Conservation (phyloP, 2,797 vertebrate species). For the Etheostoma perlongum region DNA sequence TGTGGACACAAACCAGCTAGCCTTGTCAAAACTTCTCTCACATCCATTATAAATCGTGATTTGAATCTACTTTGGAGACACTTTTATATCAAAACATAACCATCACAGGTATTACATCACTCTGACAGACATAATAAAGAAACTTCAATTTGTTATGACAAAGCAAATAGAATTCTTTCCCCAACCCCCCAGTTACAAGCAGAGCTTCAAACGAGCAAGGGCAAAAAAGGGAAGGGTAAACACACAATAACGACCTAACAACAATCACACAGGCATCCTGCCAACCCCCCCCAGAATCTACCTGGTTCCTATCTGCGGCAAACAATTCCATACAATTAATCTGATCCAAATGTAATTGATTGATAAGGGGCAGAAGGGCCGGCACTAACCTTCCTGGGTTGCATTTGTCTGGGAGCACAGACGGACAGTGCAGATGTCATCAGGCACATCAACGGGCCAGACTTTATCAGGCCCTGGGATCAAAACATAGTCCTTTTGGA, state of each 20-base stretch:
- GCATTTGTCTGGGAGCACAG: slow-evolving; percentile 75
- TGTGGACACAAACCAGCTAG: slow-evolving; percentile 5
- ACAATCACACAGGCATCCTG: slow-evolving; percentile 40
- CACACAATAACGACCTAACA: slow-evolving; percentile 28
- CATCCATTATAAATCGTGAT: neutral
- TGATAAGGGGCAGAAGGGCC: slow-evolving; percentile 74
- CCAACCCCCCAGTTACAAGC: slow-evolving; percentile 3
- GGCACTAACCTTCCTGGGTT: slow-evolving; percentile 62
- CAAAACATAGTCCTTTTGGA: slow-evolving; percentile 78
- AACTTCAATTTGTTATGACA: neutral
- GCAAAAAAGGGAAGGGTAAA: slow-evolving; percentile 48
- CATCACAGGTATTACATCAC: neutral
- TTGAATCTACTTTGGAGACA: neutral
- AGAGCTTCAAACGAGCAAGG: slow-evolving; percentile 55
- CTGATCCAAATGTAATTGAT: slow-evolving; percentile 83
- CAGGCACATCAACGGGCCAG: slow-evolving; percentile 75
- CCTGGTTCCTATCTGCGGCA: slow-evolving; percentile 72
- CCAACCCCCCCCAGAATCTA: slow-evolving; percentile 51
- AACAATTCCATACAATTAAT: slow-evolving; percentile 84
- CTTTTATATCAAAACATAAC: neutral
- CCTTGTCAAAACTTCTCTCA: neutral
- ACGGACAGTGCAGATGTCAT: slow-evolving; percentile 82
- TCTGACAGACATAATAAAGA: neutral
- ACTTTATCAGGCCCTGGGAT: slow-evolving; percentile 82
- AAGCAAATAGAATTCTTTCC: neutral